Evolutionary conservation across 2,797 vertebrate species (phyloP), one percentile per base, ranked within the genome.

Genomic region (Danio aesculapii): DNA sequence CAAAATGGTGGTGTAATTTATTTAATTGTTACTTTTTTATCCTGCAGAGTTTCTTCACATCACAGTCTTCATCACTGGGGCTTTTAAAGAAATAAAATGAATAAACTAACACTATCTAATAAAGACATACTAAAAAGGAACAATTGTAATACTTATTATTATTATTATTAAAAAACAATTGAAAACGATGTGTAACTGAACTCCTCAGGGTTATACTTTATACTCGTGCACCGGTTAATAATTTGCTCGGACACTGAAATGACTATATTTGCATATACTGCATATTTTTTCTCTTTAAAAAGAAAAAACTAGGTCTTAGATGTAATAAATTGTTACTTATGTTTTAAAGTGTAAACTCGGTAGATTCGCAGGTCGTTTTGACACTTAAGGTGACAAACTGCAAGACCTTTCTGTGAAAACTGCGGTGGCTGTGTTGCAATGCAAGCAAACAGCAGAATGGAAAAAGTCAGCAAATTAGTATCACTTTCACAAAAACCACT

Each of bases 361-460:
- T 64, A 17, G 13, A 44, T 58, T 12, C 12, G 46, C 4, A 17
- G 21, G 10, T 8, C 2, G 6, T 30, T 21, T 53, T 55, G 8
- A 44, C 3, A 14, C 19, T 46, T 17, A 4, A 50, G 58, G 82
- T 71, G 84, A 84, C 63, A 58, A 86, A 84, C 82, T 53, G 82
- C 47, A 52, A 17, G 13, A 6, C 8, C 12, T 63, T 17, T 6
- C 17, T 6, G 79, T 76, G 71, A 84, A 76, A 39, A 68, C 5
- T 79, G 84, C 41, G 71, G 82, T 50, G 21, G 11, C 21, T 76
- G 82, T 78, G 79, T 82, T 79, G 69, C 82, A 72, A 19, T 73
- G 84, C 17, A 53, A 79, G 79, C 79, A 73, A 79, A 84, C 5
- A 1, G 69, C 41, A 52, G 44, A 30, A 12, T 43, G 3, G 5